Conservation (phyloP, 2,888 invertebrate species). For the Volucella inflata region DNA sequence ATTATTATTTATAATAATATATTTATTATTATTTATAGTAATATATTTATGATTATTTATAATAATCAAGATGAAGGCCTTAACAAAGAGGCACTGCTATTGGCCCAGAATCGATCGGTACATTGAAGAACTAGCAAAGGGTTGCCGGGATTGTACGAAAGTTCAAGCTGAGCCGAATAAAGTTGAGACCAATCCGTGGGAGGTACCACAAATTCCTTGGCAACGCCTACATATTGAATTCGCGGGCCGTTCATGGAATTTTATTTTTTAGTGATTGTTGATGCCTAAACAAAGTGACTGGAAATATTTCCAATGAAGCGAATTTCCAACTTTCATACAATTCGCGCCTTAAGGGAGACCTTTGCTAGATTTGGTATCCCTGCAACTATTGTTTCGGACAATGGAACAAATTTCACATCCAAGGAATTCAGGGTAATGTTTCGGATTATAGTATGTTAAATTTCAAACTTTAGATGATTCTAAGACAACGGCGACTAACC, state of each 20-base stretch:
- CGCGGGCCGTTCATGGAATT: neutral
- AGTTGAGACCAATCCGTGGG: neutral
- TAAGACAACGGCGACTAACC: conserved; percentile 5
- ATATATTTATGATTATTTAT: too few relatives aligned
- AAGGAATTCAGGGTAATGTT: conserved; percentile 12
- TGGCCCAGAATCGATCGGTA: neutral
- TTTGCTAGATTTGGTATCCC: neutral
- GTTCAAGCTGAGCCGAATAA: neutral
- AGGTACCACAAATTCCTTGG: neutral
- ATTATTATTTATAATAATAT: too few relatives aligned
- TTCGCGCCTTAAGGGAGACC: neutral
- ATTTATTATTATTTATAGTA: too few relatives aligned
- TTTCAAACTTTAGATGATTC: conserved; percentile 1
- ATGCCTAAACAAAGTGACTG: too few relatives aligned
- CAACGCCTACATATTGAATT: neutral
- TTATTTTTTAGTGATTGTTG: neutral
- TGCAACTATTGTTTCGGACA: neutral
- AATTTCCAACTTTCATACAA: neutral
- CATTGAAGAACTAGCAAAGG: neutral
- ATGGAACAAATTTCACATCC: neutral
- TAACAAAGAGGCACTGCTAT: too few relatives aligned
- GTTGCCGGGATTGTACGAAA: neutral
- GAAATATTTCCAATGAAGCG: neutral
- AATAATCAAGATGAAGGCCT: too few relatives aligned
- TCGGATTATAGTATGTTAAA: neutral